phyloP scores from a whole-genome alignment of 2,888 invertebrate genomes.

The Operophtera brumata region DNA sequence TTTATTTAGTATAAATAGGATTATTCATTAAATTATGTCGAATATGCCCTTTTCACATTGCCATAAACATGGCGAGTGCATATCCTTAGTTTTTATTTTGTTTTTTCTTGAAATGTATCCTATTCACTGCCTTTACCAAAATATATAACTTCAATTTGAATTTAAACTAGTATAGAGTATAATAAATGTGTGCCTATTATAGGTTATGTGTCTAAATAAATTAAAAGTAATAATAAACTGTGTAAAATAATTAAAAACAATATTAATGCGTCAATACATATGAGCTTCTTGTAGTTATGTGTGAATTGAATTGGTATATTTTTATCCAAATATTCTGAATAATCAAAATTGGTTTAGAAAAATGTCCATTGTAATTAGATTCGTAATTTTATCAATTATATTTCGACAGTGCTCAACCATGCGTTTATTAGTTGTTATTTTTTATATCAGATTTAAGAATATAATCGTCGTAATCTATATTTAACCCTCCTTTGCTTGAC shows the following conservation, averaged over 20 bases:
- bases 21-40: too few species aligned
- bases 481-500: too few species aligned
- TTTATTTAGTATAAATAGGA: too few species aligned
- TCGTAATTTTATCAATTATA: conserved; percentile 25
- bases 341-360: conserved; percentile 18
- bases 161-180: conserved; percentile 25
- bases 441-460: neutral
- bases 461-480: too few species aligned
- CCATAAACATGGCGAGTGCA: too few species aligned
- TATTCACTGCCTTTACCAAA: conserved; percentile 22
- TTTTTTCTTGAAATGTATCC: neutral
- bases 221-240: conserved; percentile 51
- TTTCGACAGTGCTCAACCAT: conserved; percentile 33
- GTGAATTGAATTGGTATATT: conserved; percentile 35
- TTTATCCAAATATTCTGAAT: conserved; percentile 22
- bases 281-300: conserved; percentile 65
- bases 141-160: conserved; percentile 19
- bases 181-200: conserved; percentile 73
- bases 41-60: too few species aligned
- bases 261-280: conserved; percentile 55
- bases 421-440: conserved; percentile 11
- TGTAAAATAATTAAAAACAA: conserved; percentile 51
- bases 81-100: neutral
- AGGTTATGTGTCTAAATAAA: conserved; percentile 64
- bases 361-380: conserved; percentile 30